Evolutionary conservation across 2,797 vertebrate genomes (phyloP), one percentile per base, ranked within the genome.

Genomic region (Alectoris magna): DNA sequence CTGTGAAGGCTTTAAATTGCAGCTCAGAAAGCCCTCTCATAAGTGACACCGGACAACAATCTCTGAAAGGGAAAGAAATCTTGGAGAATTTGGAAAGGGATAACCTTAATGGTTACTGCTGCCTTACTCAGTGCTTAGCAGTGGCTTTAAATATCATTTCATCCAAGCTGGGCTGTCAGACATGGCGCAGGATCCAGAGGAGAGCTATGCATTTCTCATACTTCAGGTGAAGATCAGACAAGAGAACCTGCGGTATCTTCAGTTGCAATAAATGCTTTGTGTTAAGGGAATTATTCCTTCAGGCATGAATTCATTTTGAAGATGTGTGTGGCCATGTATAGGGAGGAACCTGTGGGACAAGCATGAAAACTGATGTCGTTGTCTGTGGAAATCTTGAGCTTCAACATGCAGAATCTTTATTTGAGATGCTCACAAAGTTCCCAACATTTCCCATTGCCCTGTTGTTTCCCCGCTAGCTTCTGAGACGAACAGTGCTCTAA

Each of bases 11-110:
- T 66, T 74, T 39, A 39, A 75, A 75, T 11, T n/a, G 15, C 17
- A 38, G 19, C 43, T 73, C 34, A 64, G 16, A n/a, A 27, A 38
- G 2, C 10, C 12, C 34, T 75, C 23, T 49, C 1, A 0, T 11
- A 58, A 39, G 58, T 60, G 72, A 53, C 10, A 21, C 1, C 56
- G 48, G 49, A 38, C 27, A 53, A 39, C 11, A 24, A 5, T 24
- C 62, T 67, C 31, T 26, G 31, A 83, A 70, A 66, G 11, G 68
- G 19, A 70, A 36, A 68, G 11, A 66, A 84, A 74, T 55, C 51
- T 66, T 39, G 8, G 11, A n/a, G 44, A 53, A 69, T 46, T 59
- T 38, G 34, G 68, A 43, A 59, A 16, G 34, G 48, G 44, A 38
- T 16, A 59, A 23, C 29, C 48, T 31, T 21, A 79, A 60, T 41